These are phyloP conservation scores for Cochlearius cochlearius DNA, from an alignment of 2,113 vertebrate genomes.

Conservation along the genomic window DNA sequence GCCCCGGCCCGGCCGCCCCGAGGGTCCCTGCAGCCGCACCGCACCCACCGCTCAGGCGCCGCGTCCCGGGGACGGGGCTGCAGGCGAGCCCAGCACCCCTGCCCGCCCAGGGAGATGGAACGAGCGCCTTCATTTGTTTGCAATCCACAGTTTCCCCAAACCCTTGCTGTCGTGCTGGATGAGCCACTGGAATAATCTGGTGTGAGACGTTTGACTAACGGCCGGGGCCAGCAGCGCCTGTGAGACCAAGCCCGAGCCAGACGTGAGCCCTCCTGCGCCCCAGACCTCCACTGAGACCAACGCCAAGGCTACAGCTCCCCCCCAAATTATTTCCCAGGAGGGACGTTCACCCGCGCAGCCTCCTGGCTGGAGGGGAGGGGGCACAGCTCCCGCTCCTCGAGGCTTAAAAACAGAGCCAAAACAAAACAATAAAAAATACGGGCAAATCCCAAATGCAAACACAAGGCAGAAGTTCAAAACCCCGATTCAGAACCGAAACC, in stretches of 20 bases:
- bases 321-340: rapidly evolving
- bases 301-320: neutral
- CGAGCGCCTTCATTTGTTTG: rapidly evolving
- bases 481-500: rapidly evolving
- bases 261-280: neutral
- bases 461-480: neutral
- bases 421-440: neutral
- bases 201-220: rapidly evolving
- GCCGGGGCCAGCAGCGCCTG: rapidly evolving
- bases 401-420: neutral
- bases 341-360: rapidly evolving
- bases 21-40: rapidly evolving
- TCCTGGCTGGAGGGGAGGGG: rapidly evolving
- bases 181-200: rapidly evolving
- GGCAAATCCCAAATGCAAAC: neutral
- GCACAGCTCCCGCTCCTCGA: rapidly evolving
- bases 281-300: rapidly evolving
- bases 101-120: rapidly evolving
- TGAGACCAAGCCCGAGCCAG: rapidly evolving
- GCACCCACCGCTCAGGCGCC: rapidly evolving
- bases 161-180: rapidly evolving
- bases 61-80: rapidly evolving
- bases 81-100: rapidly evolving
- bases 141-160: neutral
- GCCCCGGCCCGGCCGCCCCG: neutral